A percentile compares a stretch with the other conserved stretches of the same genome.
Evolutionary conservation across 2,888 invertebrate genomes (phyloP).

Genomic region (Mesorhabditis sp.): DNA sequence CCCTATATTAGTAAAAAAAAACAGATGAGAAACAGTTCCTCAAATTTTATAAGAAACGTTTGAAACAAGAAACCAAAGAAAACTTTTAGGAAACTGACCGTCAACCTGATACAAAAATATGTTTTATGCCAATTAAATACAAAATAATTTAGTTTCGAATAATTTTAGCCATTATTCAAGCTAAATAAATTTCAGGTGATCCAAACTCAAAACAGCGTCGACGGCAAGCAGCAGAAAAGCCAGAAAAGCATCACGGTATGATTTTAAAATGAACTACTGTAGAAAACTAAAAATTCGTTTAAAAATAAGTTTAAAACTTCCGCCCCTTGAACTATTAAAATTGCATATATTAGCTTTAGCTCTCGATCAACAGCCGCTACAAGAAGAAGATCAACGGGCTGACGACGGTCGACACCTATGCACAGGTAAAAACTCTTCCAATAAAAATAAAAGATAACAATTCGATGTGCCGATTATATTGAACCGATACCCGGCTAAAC

Average conservation of each 20-base stretch:
- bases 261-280: not conserved
- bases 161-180: too few relatives aligned
- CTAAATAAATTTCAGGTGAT: not conserved
- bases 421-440: conserved; percentile 11
- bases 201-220: not conserved
- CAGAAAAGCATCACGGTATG: conserved; percentile 46
- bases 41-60: too few relatives aligned
- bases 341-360: conserved; percentile 19
- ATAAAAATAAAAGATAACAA: not conserved
- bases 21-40: too few relatives aligned
- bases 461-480: not conserved
- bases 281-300: too few relatives aligned
- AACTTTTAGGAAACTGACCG: too few relatives aligned
- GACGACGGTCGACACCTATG: conserved; percentile 31
- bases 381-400: conserved; percentile 39
- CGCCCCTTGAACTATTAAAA: not conserved
- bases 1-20: too few relatives aligned
- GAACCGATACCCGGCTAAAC: too few relatives aligned
- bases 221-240: conserved; percentile 39
- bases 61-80: too few relatives aligned
- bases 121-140: too few relatives aligned
- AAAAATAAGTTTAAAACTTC: not conserved
- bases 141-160: too few relatives aligned
- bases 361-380: conserved; percentile 48
- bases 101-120: too few relatives aligned